Evolutionary conservation across 2,113 vertebrate genomes (phyloP), one percentile per base, ranked within the genome.

Genomic region (Scopus umbretta): DNA sequence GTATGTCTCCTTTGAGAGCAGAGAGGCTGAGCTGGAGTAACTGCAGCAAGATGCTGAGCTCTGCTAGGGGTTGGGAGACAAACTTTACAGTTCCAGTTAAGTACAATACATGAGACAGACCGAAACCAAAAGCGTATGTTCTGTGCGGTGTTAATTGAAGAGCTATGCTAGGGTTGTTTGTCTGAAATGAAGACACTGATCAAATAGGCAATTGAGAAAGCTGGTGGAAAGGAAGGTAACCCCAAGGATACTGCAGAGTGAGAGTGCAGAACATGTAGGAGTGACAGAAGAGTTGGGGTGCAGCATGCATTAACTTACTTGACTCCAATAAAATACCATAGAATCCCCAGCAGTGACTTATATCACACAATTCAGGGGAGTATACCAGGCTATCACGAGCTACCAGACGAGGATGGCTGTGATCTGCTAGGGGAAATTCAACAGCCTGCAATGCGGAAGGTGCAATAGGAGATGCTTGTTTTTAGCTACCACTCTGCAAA

Each of bases 61-160:
- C 42, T 1, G 1, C 42, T 53, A 70, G 63, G 43, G 12, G 13
- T 29, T 32, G 34, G 71, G 26, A 30, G 58, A 55, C 49, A 21
- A 11, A 25, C 36, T n/a, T 29, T 38, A 5, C 5, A 3, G 29
- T 16, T 53, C 59, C 15, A 4, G 56, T 16, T 21, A 49, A 15
- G 32, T 13, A 16, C 30, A 11, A 11, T 26, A 11, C 10, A 5
- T 1, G 9, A 34, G 56, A 52, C 18, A 15, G 56, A 29, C 29
- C 3, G 2, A 68, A 71, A n/a, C 9, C 76, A 59, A 49, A 59
- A 53, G 71, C 5, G 0, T 20, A 0, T 15, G 29, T 59, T 18
- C 70, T 66, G 1, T n/a, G 38, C 1, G 0, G 6, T 25, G 52
- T 61, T 25, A 29, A 26, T 42, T 0, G 0, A 25, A 86, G 76